phyloP scores from a whole-genome alignment of 2,113 vertebrate genomes.

The Trematomus loennbergii region DNA sequence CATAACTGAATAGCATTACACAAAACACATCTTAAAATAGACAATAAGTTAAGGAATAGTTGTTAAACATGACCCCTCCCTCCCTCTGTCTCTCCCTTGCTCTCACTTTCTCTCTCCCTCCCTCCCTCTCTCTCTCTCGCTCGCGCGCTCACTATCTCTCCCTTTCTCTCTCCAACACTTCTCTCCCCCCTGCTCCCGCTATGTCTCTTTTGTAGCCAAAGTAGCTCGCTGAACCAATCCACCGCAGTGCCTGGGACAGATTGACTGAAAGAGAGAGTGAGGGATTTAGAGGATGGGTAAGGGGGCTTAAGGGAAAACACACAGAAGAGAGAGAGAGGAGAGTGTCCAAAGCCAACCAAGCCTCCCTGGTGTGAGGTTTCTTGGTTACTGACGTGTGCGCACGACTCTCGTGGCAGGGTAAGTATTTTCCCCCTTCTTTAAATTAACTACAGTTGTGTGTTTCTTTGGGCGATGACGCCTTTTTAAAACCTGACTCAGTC shows the following conservation, averaged over 20 bases:
- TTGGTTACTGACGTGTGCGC: conserved; percentile 73
- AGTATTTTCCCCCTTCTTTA: conserved; percentile 53
- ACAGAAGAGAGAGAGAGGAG: conserved; percentile 33
- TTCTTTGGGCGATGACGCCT: conserved; percentile 36
- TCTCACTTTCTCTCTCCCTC: neutral
- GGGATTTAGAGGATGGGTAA: conserved; percentile 76
- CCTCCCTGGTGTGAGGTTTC: conserved; percentile 72
- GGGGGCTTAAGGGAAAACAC: conserved; percentile 62
- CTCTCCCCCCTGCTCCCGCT: conserved; percentile 42
- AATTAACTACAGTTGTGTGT: conserved; percentile 26
- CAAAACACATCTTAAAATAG: neutral
- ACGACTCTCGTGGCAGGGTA: conserved; percentile 79
- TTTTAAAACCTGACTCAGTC: conserved; percentile 26
- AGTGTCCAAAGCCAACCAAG: conserved; percentile 54
- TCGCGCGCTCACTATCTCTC: conserved; percentile 20
- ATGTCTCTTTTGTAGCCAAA: conserved; percentile 64
- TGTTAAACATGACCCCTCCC: conserved; percentile 22
- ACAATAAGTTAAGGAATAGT: conserved; percentile 7
- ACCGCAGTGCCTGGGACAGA: conserved; percentile 80
- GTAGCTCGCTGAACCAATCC: conserved; percentile 72
- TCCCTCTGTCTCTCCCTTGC: neutral
- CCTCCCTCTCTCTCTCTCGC: neutral
- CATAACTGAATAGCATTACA: neutral
- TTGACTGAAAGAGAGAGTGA: conserved; percentile 73
- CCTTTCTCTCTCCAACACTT: conserved; percentile 38